These are phyloP conservation scores for Xenentodon cancila DNA, from an alignment of 2,797 vertebrate species.

Conservation along the genomic window DNA sequence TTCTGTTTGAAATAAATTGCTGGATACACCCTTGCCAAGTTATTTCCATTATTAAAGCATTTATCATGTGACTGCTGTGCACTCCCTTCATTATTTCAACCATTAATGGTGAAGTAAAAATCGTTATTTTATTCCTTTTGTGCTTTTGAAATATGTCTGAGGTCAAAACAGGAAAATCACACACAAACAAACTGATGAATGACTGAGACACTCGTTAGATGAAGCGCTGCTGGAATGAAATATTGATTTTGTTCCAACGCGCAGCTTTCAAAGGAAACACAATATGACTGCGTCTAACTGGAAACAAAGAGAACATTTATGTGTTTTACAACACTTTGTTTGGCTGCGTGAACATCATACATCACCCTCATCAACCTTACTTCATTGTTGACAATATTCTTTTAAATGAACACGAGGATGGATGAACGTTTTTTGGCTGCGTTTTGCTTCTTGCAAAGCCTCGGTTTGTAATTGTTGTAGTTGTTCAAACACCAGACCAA, in stretches of 20 bases:
- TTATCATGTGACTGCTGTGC: not conserved
- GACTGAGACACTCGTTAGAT: conserved; percentile 44
- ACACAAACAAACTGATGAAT: not conserved
- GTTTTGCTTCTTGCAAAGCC: no score
- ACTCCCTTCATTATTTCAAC: not conserved
- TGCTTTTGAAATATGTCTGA: no score
- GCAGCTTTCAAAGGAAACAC: conserved; percentile 36
- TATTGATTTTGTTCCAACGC: conserved; percentile 66
- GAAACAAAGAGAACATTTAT: conserved; percentile 64
- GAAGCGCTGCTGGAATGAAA: conserved; percentile 41
- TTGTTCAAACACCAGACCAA: no score
- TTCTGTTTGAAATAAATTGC: conserved; percentile 76
- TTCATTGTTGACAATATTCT: not conserved
- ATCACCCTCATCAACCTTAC: conserved; percentile 26
- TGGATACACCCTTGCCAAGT: conserved; percentile 43
- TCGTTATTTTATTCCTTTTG: no score
- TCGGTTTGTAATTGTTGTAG: no score
- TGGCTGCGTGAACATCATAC: conserved; percentile 19
- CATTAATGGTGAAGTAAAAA: no score
- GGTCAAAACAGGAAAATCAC: no score
- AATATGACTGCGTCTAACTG: conserved; percentile 57
- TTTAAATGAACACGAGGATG: no score
- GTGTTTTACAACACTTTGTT: conserved; percentile 35
- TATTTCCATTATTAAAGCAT: conserved; percentile 17
- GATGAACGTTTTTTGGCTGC: no score